These are phyloP conservation scores for Eristalis intricaria DNA, from an alignment of 2,888 invertebrate genomes.

Conservation along the genomic window DNA sequence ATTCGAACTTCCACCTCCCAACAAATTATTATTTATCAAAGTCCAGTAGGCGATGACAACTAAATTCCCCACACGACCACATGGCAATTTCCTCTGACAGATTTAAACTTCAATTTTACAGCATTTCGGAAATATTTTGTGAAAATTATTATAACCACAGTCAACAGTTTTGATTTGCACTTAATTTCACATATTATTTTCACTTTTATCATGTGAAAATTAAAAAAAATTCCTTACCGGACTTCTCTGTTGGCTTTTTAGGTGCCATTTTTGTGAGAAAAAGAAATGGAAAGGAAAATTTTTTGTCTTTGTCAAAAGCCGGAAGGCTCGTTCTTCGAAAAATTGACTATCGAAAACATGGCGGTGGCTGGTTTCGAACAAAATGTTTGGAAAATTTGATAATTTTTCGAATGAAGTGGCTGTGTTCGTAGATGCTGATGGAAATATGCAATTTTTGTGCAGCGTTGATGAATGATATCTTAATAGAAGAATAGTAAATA, in stretches of 20 bases:
- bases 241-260: constrained; percentile 92
- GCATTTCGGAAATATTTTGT: background rate
- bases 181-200: constrained; percentile 25
- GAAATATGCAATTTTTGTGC: background rate
- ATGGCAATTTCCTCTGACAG: constrained; percentile 73
- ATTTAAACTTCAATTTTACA: constrained; percentile 3
- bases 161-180: constrained; percentile 22
- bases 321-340: constrained; percentile 75
- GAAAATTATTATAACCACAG: constrained; percentile 28
- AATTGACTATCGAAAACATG: constrained; percentile 69
- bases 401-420: background rate
- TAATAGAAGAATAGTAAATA: too few species aligned
- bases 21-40: background rate
- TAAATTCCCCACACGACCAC: constrained; percentile 69
- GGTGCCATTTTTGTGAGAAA: constrained; percentile 90
- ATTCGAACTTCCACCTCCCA: background rate
- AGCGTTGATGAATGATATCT: background rate
- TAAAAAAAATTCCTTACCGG: constrained; percentile 85
- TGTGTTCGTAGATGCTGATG: constrained; percentile 23
- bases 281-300: constrained; percentile 80
- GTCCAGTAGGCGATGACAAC: constrained; percentile 6
- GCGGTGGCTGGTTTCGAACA: constrained; percentile 37
- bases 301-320: constrained; percentile 74
- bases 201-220: constrained; percentile 64
- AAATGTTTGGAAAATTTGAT: background rate